These are phyloP conservation scores for Oryzias curvinotus DNA, from an alignment of 2,113 vertebrate species.

Conservation along the genomic window DNA sequence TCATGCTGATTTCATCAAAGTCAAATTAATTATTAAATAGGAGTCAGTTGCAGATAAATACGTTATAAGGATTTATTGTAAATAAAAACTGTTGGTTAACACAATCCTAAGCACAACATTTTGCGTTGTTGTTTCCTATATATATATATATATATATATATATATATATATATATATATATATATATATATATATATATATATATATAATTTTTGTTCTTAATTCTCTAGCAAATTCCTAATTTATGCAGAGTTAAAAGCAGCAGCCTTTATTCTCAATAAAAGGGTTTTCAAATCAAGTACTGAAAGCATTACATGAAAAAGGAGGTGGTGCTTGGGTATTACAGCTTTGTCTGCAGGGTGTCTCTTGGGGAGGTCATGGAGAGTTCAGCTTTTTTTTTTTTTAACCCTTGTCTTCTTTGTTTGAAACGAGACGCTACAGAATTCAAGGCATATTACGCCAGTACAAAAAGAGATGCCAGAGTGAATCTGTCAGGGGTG, in stretches of 20 bases:
- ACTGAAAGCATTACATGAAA: slow-evolving; percentile 11
- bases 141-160: too few relatives aligned
- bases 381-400: slow-evolving; percentile 60
- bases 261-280: not conserved
- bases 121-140: too few relatives aligned
- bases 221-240: not conserved
- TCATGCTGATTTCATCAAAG: too few relatives aligned
- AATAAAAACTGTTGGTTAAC: too few relatives aligned
- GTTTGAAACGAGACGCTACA: slow-evolving; percentile 62
- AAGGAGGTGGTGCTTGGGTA: slow-evolving; percentile 25
- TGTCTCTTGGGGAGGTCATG: slow-evolving; percentile 60
- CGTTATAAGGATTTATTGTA: too few relatives aligned
- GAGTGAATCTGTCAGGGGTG: slow-evolving; percentile 58
- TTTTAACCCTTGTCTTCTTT: slow-evolving; percentile 44
- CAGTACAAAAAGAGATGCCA: slow-evolving; percentile 70
- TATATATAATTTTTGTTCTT: too few relatives aligned
- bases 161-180: too few relatives aligned
- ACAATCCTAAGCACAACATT: too few relatives aligned
- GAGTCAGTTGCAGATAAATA: too few relatives aligned
- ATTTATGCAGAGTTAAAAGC: not conserved
- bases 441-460: slow-evolving; percentile 61
- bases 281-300: slow-evolving; percentile 16
- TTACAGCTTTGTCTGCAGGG: slow-evolving; percentile 48
- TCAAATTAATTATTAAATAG: too few relatives aligned
- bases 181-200: too few relatives aligned